phyloP scores from a whole-genome alignment of 2,113 vertebrate genomes.

The Cyanoderma ruficeps region DNA sequence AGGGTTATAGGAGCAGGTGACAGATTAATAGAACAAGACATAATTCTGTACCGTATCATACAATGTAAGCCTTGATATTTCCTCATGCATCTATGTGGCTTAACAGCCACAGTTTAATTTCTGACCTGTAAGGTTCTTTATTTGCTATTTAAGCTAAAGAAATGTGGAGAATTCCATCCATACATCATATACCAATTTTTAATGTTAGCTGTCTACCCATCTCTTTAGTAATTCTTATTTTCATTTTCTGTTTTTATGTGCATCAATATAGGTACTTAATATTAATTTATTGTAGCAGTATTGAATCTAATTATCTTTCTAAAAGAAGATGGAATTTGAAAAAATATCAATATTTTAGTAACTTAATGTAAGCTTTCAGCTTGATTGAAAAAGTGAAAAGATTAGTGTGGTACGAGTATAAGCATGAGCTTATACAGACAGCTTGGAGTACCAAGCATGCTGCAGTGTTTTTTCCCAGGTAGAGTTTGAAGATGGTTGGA shows the following conservation, averaged over 20 bases:
- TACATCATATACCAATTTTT: background rate
- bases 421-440: rapidly evolving
- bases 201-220: background rate
- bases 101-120: background rate
- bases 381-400: background rate
- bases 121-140: background rate
- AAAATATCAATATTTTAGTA: background rate
- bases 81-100: background rate
- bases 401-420: background rate
- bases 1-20: background rate
- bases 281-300: background rate
- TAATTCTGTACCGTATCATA: background rate
- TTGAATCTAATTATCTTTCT: background rate
- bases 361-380: background rate
- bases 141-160: background rate
- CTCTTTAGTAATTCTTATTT: background rate
- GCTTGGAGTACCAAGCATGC: background rate
- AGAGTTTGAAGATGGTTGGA: background rate
- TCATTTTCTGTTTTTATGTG: background rate
- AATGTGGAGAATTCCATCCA: background rate
- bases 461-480: background rate
- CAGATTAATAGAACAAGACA: background rate
- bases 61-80: background rate
- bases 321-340: background rate
- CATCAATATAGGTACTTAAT: background rate